These are phyloP conservation scores for Tragelaphus strepsiceros DNA, from an alignment of 2,113 vertebrate species.

Conservation along the genomic window DNA sequence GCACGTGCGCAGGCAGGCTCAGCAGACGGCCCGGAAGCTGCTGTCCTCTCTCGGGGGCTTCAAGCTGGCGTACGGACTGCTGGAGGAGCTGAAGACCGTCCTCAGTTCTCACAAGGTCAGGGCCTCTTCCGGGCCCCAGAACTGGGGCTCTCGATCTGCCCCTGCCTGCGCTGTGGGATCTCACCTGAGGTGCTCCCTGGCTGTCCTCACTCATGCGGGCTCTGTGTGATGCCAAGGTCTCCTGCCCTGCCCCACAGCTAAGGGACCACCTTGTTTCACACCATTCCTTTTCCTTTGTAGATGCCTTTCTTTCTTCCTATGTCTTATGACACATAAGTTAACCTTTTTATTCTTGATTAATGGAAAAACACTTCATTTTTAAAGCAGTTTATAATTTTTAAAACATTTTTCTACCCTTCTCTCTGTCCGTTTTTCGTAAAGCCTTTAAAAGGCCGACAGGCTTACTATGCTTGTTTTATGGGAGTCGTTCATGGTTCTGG, in stretches of 20 bases:
- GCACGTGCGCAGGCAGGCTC: slow-evolving; percentile 90
- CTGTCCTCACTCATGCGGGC: background rate
- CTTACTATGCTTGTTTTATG: background rate
- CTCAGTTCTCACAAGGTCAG: slow-evolving; percentile 92
- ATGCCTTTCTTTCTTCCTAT: background rate
- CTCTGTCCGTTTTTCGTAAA: background rate
- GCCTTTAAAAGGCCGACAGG: background rate
- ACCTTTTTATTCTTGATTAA: background rate
- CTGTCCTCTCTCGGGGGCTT: slow-evolving; percentile 89
- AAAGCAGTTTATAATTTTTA: background rate
- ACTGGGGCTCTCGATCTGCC: background rate
- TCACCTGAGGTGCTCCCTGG: background rate
- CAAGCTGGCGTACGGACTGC: slow-evolving; percentile 88
- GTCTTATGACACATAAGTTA: background rate
- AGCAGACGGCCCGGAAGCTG: slow-evolving; percentile 90
- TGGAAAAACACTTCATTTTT: background rate
- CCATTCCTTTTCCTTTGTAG: background rate
- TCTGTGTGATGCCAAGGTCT: background rate
- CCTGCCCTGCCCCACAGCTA: background rate
- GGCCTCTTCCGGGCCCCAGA: background rate
- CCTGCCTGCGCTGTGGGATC: background rate
- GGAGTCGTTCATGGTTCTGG: background rate
- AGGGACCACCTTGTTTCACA: background rate
- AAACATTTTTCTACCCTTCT: background rate
- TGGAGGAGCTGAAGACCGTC: slow-evolving; percentile 88